Evolutionary conservation across 2,113 vertebrate genomes (phyloP).

Genomic region (Hydrochoerus hydrochaeris): DNA sequence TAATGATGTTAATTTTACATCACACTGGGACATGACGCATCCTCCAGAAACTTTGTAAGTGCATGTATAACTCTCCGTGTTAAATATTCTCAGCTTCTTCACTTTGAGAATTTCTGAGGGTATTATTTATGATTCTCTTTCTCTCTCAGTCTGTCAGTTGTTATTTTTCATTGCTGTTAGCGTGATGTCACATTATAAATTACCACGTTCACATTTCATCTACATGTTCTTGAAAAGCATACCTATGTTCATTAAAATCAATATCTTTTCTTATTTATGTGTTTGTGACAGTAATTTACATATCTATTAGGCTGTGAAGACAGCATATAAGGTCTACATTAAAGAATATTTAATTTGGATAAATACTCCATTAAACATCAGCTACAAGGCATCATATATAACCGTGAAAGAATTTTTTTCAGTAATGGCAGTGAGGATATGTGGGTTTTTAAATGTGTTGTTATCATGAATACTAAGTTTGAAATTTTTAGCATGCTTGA

Average conservation of each 20-base stretch:
- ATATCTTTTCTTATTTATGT: neutral
- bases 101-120: neutral
- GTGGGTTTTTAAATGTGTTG: too few species aligned
- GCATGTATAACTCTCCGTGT: neutral
- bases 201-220: neutral
- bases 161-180: neutral
- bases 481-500: neutral
- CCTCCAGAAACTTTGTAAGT: neutral
- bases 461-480: neutral
- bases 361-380: neutral
- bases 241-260: neutral
- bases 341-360: conserved; percentile 25
- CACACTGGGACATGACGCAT: neutral
- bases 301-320: neutral
- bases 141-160: neutral
- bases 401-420: neutral
- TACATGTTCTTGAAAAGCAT: neutral
- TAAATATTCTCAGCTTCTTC: neutral
- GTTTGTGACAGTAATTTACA: neutral
- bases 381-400: neutral
- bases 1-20: neutral
- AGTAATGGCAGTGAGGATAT: too few species aligned
- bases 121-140: neutral
- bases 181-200: neutral
- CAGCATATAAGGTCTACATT: neutral